Percentiles rank a stretch among this genome's conserved stretches.
These are phyloP conservation scores for Heterohyrax brucei DNA, from an alignment of 2,797 vertebrate genomes.

Conservation along the genomic window DNA sequence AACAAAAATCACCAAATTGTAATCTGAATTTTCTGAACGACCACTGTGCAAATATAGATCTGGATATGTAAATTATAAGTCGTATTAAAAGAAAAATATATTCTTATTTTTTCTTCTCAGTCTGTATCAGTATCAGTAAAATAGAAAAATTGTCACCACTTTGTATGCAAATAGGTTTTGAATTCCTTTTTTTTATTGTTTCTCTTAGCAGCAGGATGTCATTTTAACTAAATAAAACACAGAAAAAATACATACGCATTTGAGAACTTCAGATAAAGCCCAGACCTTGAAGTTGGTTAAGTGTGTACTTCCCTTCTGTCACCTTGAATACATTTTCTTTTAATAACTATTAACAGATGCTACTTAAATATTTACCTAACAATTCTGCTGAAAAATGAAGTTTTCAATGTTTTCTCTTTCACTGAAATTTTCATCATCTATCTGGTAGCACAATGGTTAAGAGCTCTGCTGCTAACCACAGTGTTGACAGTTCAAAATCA, in stretches of 20 bases:
- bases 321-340: background rate
- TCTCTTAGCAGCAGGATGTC: background rate
- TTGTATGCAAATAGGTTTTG: background rate
- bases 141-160: background rate
- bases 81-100: constrained; percentile 20
- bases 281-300: background rate
- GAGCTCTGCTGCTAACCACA: no score
- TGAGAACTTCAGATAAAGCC: background rate
- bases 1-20: background rate
- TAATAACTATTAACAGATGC: background rate
- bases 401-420: constrained; percentile 20
- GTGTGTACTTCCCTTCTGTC: background rate
- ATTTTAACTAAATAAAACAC: background rate
- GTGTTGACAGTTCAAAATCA: no score
- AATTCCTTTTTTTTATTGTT: background rate
- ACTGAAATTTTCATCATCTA: background rate
- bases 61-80: constrained; percentile 12
- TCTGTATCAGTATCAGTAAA: background rate
- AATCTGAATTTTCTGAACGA: background rate
- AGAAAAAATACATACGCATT: background rate
- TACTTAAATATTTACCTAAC: constrained; percentile 1
- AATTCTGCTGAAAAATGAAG: constrained; percentile 42
- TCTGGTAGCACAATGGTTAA: background rate
- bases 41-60: background rate
- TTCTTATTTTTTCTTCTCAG: background rate